Evolutionary conservation across 1,140 invertebrate genomes (phyloP).

Genomic region (Ceratina australensis): DNA sequence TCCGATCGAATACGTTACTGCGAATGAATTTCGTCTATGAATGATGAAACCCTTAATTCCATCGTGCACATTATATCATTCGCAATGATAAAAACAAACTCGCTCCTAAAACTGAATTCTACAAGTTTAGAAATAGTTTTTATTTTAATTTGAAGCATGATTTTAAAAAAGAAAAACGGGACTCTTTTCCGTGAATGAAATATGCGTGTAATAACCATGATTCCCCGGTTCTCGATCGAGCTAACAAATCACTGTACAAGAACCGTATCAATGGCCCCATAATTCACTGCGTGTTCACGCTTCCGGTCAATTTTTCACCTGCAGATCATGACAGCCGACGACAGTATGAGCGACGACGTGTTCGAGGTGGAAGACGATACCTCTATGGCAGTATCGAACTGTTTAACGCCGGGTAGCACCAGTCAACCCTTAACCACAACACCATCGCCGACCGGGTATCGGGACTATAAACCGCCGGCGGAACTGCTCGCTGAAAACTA

Average conservation of each 20-base stretch:
- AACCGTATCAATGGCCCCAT: no score
- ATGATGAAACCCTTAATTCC: no score
- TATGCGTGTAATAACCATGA: background rate
- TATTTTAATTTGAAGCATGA: no score
- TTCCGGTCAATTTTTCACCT: constrained; percentile 16
- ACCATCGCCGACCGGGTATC: constrained; percentile 88
- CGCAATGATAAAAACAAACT: no score
- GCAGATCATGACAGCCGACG: constrained; percentile 78
- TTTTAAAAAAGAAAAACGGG: no score
- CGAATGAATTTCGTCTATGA: background rate
- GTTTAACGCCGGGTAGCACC: constrained; percentile 44
- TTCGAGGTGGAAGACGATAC: constrained; percentile 83
- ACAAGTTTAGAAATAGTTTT: no score
- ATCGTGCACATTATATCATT: no score
- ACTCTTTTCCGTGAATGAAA: no score
- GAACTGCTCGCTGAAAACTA: constrained; percentile 80
- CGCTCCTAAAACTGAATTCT: no score
- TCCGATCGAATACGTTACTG: background rate
- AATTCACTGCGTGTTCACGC: background rate
- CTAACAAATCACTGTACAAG: background rate
- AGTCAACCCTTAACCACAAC: constrained; percentile 72
- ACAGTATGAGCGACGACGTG: constrained; percentile 90
- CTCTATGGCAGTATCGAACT: constrained; percentile 39
- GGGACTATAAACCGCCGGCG: constrained; percentile 87
- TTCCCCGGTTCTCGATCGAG: background rate